Evolutionary conservation across 2,888 invertebrate species (phyloP), one percentile per base, ranked within the genome.

Genomic region (Fragum fragum): DNA sequence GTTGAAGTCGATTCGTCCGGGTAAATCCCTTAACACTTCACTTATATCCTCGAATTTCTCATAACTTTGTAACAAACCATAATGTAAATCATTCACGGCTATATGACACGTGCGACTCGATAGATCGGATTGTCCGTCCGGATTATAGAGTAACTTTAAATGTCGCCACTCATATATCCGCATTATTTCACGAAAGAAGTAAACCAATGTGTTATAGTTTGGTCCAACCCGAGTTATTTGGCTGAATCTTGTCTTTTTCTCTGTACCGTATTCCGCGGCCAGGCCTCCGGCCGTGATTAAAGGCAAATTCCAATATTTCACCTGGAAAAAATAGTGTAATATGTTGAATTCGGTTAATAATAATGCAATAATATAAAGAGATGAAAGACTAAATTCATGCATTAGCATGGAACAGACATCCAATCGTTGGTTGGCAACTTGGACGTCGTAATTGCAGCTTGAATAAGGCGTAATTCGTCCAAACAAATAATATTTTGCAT

Each of bases 241-340:
- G n/a, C 96, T 96, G 93, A 96, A 98, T 76, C 96, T 89, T 36
- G 28, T 63, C 14, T 74, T 36, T 32, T 91, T 91, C 1, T 73
- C 57, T 5, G 76, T 63, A 0, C 91, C 91, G 78, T 93, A 94
- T 73, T 94, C 94, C 1, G 85, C 82, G 0, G 94, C 93, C 81
- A 93, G 85, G 0, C 92, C 94, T 0, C 94, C 94, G 0, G 94
- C 90, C 7, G 98, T 98, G 88, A 98, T 97, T 90, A 98, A 97
- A 0, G 98, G 98, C 0, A 97, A 96, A 94, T 98, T 97, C 98
- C 98, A 98, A 79, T 88, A 91, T 28, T 77, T 77, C 9, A 84
- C 81, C 79, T 85, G 76, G 32, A 36, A n/a, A n/a, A n/a, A n/a
- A n/a, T n/a, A n/a, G n/a, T n/a, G n/a, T n/a, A n/a, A n/a, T n/a